Conservation (phyloP, 1,140 invertebrate genomes). For the Drosophila micromelanica region DNA sequence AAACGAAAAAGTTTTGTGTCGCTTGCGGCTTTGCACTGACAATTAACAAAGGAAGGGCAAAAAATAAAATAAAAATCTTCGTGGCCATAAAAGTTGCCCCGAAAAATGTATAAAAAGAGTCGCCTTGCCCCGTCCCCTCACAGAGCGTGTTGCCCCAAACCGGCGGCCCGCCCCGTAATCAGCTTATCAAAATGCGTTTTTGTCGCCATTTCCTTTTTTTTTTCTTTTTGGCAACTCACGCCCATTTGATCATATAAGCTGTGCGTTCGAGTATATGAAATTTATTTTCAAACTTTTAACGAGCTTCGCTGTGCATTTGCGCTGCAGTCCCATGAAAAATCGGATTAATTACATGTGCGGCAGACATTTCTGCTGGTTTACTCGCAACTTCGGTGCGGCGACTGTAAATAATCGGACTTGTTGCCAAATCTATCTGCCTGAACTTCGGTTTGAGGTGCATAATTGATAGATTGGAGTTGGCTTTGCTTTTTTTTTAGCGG, state of each 20-base stretch:
- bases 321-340: constrained; percentile 19
- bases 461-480: constrained; percentile 15
- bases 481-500: neutral
- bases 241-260: constrained; percentile 57
- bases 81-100: constrained; percentile 36
- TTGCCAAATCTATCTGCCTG: neutral
- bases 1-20: constrained; percentile 61
- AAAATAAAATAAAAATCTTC: constrained; percentile 38
- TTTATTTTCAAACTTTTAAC: constrained; percentile 75
- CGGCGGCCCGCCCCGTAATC: constrained; percentile 41
- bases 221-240: constrained; percentile 20
- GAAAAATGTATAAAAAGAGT: constrained; percentile 52
- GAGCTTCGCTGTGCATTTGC: constrained; percentile 52
- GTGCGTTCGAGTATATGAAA: constrained; percentile 71
- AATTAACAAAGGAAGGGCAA: constrained; percentile 72
- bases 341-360: constrained; percentile 51
- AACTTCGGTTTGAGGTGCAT: neutral
- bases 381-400: constrained; percentile 7
- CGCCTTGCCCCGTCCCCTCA: neutral
- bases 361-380: neutral
- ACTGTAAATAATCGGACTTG: constrained; percentile 15
- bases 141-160: neutral
- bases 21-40: constrained; percentile 73
- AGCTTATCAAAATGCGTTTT: constrained; percentile 74
- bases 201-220: constrained; percentile 20